A percentile compares a stretch with the other conserved stretches of the same genome.
phyloP scores from a whole-genome alignment of 2,113 vertebrate species.

The Ranitomeya variabilis region DNA sequence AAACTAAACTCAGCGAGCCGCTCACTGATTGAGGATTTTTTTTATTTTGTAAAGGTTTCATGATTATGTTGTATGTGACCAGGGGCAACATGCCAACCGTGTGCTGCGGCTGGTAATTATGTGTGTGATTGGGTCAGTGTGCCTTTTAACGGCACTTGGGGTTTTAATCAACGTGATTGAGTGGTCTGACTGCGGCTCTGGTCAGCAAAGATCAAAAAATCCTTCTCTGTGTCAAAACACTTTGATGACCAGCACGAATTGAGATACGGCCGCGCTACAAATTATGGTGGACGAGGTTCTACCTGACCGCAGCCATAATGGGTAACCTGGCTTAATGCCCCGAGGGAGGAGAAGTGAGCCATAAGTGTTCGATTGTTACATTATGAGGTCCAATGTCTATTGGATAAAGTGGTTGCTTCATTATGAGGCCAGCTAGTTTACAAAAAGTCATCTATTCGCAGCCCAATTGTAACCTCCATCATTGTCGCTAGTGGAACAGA shows the following conservation, averaged over 20 bases:
- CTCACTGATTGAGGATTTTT: background rate
- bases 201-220: constrained; percentile 52
- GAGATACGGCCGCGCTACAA: constrained; percentile 27
- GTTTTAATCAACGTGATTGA: constrained; percentile 57
- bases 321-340: constrained; percentile 5
- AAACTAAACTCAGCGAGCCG: background rate
- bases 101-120: constrained; percentile 44
- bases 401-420: constrained; percentile 4
- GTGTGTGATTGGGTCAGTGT: constrained; percentile 53
- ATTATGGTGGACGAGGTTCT: constrained; percentile 32
- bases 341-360: background rate
- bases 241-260: constrained; percentile 44
- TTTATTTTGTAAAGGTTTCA: constrained; percentile 37
- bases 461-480: background rate
- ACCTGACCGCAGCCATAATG: constrained; percentile 41
- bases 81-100: constrained; percentile 39
- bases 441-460: background rate
- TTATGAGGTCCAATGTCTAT: constrained; percentile 9
- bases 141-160: constrained; percentile 44
- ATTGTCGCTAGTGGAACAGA: background rate
- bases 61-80: constrained; percentile 43
- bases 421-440: background rate
- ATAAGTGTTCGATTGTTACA: constrained; percentile 10
- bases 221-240: constrained; percentile 35
- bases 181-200: constrained; percentile 38